These are phyloP conservation scores for Glossophaga mutica DNA, from an alignment of 2,797 vertebrate genomes.

Conservation along the genomic window DNA sequence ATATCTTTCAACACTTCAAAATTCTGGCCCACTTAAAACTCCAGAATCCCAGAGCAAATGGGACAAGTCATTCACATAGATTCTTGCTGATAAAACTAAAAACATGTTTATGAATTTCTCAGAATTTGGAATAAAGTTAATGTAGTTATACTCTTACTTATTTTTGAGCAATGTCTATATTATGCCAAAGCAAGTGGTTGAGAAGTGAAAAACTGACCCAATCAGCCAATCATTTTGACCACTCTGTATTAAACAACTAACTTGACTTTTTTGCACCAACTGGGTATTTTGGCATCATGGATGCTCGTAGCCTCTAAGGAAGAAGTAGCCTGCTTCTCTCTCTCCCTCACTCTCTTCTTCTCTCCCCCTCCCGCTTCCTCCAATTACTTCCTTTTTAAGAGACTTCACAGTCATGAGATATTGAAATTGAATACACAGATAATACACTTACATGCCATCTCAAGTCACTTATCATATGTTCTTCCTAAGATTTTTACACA, in stretches of 20 bases:
- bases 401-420: neutral
- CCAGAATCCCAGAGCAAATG: conserved; percentile 54
- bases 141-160: conserved; percentile 29
- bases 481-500: neutral
- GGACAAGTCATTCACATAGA: conserved; percentile 54
- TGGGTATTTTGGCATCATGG: neutral
- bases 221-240: neutral
- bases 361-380: neutral
- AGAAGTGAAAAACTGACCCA: conserved; percentile 16
- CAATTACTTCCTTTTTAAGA: neutral
- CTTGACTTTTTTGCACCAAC: neutral
- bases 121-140: conserved; percentile 29
- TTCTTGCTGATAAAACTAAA: conserved; percentile 68
- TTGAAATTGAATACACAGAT: neutral
- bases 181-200: conserved; percentile 19
- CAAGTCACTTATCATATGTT: neutral
- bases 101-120: conserved; percentile 38
- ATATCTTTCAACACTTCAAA: conserved; percentile 69
- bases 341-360: neutral
- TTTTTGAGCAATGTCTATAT: conserved; percentile 38
- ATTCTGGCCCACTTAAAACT: conserved; percentile 54
- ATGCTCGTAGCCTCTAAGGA: neutral
- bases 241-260: neutral
- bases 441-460: neutral
- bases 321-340: neutral